Evolutionary conservation across 2,113 vertebrate genomes (phyloP).

Genomic region (Sigmodon hispidus): DNA sequence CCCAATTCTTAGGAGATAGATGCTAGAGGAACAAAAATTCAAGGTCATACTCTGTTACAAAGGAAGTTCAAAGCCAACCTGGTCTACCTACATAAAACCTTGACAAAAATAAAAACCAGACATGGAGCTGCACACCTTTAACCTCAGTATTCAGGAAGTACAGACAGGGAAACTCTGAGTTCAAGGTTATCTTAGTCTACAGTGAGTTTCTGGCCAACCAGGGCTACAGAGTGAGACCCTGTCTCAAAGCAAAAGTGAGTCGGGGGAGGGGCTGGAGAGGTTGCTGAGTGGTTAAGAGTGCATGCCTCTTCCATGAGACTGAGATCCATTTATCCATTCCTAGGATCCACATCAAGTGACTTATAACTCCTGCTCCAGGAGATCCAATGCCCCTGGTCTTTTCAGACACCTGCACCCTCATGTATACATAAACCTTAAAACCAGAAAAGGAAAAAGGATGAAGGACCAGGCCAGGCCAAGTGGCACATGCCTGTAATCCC

Average conservation of each 20-base stretch:
- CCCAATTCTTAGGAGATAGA: not conserved
- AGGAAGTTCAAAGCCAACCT: not conserved
- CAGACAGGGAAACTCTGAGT: not conserved
- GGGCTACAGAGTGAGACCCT: not conserved
- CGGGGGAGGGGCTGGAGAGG: not conserved
- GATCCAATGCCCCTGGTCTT: not conserved
- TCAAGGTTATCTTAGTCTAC: not conserved
- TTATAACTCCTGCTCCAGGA: not conserved
- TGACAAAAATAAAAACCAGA: not conserved
- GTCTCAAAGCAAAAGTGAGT: not conserved
- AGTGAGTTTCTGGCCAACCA: not conserved
- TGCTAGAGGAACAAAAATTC: not conserved
- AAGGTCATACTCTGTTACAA: not conserved
- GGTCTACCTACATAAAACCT: not conserved
- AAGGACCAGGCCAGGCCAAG: too few relatives aligned
- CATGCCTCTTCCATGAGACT: not conserved
- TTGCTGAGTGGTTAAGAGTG: too few relatives aligned
- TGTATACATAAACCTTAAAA: not conserved
- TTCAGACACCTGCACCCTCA: not conserved
- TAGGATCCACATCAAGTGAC: not conserved
- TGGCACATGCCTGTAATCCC: too few relatives aligned
- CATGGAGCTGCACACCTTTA: not conserved
- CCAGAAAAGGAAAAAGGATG: not conserved
- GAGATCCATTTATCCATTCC: not conserved
- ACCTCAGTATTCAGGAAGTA: not conserved